Conservation (phyloP, 2,888 invertebrate species). For the Hypselothyrea guttata region DNA sequence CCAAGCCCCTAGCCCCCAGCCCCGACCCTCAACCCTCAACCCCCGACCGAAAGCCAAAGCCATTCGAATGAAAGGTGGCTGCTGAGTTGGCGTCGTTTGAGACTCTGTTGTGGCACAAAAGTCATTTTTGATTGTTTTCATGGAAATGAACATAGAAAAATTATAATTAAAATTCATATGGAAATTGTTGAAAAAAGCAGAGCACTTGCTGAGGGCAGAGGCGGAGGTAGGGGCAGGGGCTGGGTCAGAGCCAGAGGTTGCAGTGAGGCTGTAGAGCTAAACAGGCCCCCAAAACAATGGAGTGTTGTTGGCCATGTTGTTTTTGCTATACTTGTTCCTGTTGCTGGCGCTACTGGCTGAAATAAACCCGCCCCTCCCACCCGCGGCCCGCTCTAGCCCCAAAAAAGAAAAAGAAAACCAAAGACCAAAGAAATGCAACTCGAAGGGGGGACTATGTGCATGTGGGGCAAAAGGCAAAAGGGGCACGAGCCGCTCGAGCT, state of each 20-base stretch:
- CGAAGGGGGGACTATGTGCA: conserved; percentile 24
- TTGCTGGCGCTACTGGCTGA: conserved; percentile 21
- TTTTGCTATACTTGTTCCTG: conserved; percentile 29
- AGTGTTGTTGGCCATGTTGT: conserved; percentile 24
- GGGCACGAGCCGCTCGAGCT: conserved; percentile 32
- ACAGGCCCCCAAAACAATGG: conserved; percentile 46
- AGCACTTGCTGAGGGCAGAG: not conserved
- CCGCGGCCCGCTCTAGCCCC: conserved; percentile 33
- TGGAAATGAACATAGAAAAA: conserved; percentile 78
- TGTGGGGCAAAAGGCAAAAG: conserved; percentile 8
- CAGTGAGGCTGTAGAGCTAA: too few relatives aligned
- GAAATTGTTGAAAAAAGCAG: conserved; percentile 62
- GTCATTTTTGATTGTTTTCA: conserved; percentile 78
- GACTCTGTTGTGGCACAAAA: conserved; percentile 61
- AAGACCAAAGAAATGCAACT: conserved; percentile 75
- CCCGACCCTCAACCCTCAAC: not conserved
- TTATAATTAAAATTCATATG: conserved; percentile 78
- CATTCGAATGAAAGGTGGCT: conserved; percentile 7
- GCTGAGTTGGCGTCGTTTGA: conserved; percentile 23
- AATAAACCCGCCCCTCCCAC: too few relatives aligned
- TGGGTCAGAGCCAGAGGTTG: too few relatives aligned
- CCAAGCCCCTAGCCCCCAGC: conserved; percentile 1
- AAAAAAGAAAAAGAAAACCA: conserved; percentile 67
- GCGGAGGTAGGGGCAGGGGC: too few relatives aligned
- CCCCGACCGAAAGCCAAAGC: not conserved